Conservation (phyloP, 2,888 invertebrate genomes). For the Cyclophora punctaria region DNA sequence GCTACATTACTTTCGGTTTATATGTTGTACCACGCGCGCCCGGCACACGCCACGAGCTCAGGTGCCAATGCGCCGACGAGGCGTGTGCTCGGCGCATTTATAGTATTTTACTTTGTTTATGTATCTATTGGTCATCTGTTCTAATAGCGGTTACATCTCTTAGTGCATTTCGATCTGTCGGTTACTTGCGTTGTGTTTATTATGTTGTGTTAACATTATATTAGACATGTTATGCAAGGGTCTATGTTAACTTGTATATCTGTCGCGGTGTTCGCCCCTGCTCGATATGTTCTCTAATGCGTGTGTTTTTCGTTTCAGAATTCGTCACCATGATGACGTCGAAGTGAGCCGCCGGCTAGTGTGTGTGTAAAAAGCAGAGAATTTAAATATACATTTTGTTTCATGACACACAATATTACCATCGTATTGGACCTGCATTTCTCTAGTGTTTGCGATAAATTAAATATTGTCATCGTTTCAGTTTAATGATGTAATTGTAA, state of each 20-base stretch:
- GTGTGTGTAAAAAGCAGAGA: constrained; percentile 76
- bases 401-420: constrained; percentile 77
- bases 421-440: constrained; percentile 77
- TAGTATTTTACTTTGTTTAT: constrained; percentile 25
- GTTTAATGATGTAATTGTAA: constrained; percentile 56
- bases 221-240: constrained; percentile 39
- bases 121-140: constrained; percentile 36
- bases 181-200: constrained; percentile 48
- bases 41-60: constrained; percentile 26
- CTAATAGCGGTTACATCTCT: constrained; percentile 48
- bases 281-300: constrained; percentile 23
- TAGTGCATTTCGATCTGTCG: constrained; percentile 62
- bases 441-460: constrained; percentile 77
- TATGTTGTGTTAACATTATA: constrained; percentile 42
- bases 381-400: constrained; percentile 78
- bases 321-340: constrained; percentile 99
- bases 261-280: not conserved
- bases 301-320: constrained; percentile 77
- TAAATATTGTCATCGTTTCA: constrained; percentile 73
- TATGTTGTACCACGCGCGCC: constrained; percentile 33
- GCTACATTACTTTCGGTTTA: constrained; percentile 35
- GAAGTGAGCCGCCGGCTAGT: constrained; percentile 90
- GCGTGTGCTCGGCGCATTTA: constrained; percentile 18
- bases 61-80: constrained; percentile 2
- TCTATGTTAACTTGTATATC: constrained; percentile 24